Conservation (phyloP, 2,797 vertebrate genomes). For the Peromyscus nudipes region DNA sequence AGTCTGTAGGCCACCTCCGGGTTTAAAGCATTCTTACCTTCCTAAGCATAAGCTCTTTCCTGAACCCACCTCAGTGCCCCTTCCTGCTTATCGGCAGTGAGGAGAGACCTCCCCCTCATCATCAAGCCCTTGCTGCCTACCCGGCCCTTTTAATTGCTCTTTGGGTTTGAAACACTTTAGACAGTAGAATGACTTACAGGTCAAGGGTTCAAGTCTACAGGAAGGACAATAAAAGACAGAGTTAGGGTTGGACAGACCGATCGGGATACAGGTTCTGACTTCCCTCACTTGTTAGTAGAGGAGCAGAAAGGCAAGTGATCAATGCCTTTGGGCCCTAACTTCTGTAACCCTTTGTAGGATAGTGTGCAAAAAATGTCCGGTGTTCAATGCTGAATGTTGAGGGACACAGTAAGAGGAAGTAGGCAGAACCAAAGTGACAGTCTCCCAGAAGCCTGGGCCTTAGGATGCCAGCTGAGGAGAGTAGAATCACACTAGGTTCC, state of each 20-base stretch:
- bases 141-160: neutral
- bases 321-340: neutral
- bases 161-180: neutral
- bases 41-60: neutral
- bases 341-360: neutral
- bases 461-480: neutral
- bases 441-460: neutral
- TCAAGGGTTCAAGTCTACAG: neutral
- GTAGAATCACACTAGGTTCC: neutral
- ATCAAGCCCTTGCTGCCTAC: neutral
- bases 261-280: neutral
- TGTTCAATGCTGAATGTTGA: neutral
- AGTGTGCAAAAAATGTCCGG: neutral
- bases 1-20: neutral
- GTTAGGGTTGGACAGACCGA: neutral
- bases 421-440: neutral
- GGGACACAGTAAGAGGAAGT: neutral
- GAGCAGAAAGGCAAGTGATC: neutral
- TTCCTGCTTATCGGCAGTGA: neutral
- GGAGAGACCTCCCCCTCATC: neutral
- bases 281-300: neutral
- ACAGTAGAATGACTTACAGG: neutral
- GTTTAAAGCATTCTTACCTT: neutral
- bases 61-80: neutral
- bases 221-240: neutral